Evolutionary conservation across 2,113 vertebrate species (phyloP).

Genomic region (Lota lota): DNA sequence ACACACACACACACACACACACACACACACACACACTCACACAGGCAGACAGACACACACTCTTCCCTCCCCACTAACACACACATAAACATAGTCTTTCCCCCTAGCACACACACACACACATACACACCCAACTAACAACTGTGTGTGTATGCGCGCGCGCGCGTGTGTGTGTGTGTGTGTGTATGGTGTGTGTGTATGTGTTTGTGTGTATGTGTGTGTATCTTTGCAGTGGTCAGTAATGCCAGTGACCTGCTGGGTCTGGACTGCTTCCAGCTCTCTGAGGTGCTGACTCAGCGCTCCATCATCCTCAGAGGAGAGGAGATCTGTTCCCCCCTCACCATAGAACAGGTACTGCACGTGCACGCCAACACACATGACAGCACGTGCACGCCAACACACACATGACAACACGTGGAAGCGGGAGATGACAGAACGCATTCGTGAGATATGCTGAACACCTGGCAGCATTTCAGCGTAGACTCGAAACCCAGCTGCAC

Average conservation of each 20-base stretch:
- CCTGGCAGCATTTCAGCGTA: too few relatives aligned
- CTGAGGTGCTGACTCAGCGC: constrained; percentile 88
- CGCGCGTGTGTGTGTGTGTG: neutral
- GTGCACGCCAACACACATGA: neutral
- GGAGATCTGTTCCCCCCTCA: constrained; percentile 92
- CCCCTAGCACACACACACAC: neutral
- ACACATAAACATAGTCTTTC: neutral
- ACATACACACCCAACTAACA: neutral
- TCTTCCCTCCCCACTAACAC: neutral
- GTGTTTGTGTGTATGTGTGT: constrained; percentile 9
- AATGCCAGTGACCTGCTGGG: constrained; percentile 86
- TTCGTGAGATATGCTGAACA: too few relatives aligned
- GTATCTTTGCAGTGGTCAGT: constrained; percentile 74
- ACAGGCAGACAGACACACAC: neutral
- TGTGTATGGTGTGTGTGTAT: constrained; percentile 4
- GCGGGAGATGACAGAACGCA: too few relatives aligned
- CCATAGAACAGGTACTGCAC: constrained; percentile 82
- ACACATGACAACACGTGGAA: too few relatives aligned
- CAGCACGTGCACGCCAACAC: too few relatives aligned
- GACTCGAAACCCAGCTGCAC: too few relatives aligned
- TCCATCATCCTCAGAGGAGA: constrained; percentile 92
- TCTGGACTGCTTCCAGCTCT: constrained; percentile 86
- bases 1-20: neutral
- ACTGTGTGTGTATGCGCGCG: neutral
- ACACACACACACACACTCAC: neutral